A percentile compares a stretch with the other conserved stretches of the same genome.
Conservation (phyloP, 2,888 invertebrate genomes). For the Microplitis deprimator region DNA sequence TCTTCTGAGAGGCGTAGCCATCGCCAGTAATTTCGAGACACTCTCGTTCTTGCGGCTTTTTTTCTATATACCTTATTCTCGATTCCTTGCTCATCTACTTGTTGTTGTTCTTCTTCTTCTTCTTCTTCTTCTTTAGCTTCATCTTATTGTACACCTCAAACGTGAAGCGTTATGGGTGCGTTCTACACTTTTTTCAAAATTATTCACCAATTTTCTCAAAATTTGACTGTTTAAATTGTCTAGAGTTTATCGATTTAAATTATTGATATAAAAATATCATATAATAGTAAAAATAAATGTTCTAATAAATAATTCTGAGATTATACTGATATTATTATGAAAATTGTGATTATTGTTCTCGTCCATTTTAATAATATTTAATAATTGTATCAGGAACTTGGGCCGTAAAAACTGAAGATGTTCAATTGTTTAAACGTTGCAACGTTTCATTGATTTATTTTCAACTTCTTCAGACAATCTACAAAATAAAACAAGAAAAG, state of each 20-base stretch:
- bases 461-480: too few relatives aligned
- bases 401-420: not conserved
- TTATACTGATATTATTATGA: too few relatives aligned
- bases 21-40: slow-evolving; percentile 35
- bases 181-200: too few relatives aligned
- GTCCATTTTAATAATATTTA: not conserved
- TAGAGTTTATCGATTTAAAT: too few relatives aligned
- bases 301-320: too few relatives aligned
- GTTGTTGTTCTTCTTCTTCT: not conserved
- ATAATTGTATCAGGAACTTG: not conserved
- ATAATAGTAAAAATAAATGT: too few relatives aligned
- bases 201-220: too few relatives aligned
- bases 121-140: not conserved
- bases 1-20: slow-evolving; percentile 25
- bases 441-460: not conserved
- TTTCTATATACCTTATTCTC: not conserved
- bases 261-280: too few relatives aligned
- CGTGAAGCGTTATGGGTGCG: too few relatives aligned
- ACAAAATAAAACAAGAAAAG: too few relatives aligned
- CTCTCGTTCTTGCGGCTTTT: slow-evolving; percentile 14
- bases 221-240: too few relatives aligned
- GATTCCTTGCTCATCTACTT: slow-evolving; percentile 5
- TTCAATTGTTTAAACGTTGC: not conserved
- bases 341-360: too few relatives aligned
- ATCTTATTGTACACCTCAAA: not conserved